Evolutionary conservation across 2,113 vertebrate species (phyloP).

Genomic region (Thunnus maccoyii): DNA sequence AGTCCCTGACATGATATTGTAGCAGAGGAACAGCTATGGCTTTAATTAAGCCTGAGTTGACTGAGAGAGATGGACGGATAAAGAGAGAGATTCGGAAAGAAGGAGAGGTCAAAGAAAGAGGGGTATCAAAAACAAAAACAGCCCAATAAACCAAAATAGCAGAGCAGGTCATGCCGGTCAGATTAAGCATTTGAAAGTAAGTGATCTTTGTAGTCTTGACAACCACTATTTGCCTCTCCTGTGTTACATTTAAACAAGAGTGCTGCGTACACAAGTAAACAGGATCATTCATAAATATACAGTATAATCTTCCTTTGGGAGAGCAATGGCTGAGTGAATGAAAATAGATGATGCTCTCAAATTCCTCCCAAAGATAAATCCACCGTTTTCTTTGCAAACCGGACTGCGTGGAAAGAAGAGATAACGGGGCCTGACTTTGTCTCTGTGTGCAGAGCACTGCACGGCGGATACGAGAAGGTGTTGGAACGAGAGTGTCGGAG

Average conservation of each 20-base stretch:
- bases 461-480: conserved; percentile 44
- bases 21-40: conserved; percentile 71
- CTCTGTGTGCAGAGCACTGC: conserved; percentile 25
- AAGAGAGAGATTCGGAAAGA: not conserved
- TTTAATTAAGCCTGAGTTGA: conserved; percentile 78
- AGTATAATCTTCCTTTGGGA: conserved; percentile 45
- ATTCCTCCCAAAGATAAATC: conserved; percentile 74
- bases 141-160: conserved; percentile 32
- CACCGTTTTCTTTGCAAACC: conserved; percentile 50
- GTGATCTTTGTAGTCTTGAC: conserved; percentile 49
- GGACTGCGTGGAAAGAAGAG: conserved; percentile 62
- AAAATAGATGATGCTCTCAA: conserved; percentile 76
- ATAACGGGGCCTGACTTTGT: conserved; percentile 73
- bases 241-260: conserved; percentile 59
- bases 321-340: conserved; percentile 66
- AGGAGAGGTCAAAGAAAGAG: conserved; percentile 9
- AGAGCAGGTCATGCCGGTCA: conserved; percentile 33
- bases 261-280: conserved; percentile 57
- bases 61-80: conserved; percentile 62
- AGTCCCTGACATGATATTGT: conserved; percentile 76
- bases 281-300: conserved; percentile 76
- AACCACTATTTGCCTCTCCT: conserved; percentile 45
- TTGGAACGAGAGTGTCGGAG: conserved; percentile 60
- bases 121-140: conserved; percentile 55
- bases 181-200: conserved; percentile 45